Base-by-base conservation (phyloP, 64 coral and sea anemone species). In the Stylophora pistillata region DNA sequence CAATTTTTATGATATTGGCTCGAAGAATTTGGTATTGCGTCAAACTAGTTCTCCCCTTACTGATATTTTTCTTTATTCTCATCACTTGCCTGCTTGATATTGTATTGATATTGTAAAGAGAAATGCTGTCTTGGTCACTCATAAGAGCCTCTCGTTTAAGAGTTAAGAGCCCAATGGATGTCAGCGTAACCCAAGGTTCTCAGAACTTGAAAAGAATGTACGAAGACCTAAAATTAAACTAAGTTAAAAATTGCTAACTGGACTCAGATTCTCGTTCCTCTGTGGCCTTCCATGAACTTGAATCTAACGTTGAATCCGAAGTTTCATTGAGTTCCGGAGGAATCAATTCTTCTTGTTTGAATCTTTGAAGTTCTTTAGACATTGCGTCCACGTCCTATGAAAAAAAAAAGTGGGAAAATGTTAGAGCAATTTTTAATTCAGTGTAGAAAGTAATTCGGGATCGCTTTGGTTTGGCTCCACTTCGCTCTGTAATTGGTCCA, bases 331-430 rank as follows among this genome's bases (percentile, higher is more conserved):
- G 32, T 69, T 84, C 80, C 62, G 62, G 62, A 5, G 41, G 61
- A 70, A 20, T 53, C 1, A 28, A 20, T 74, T 87, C 85, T 53
- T 60, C 30, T 58, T 76, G 85, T 54, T 63, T 87, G 33, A 74
- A 7, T 11, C 16, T 87, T 28, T 87, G 54, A 21, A 87, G 16
- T 26, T 87, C 85, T 87, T 87, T 87, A 10, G 85, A 75, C 73
- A 87, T 74, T 20, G 55, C 56, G 53, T 87, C 85, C 3, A 87
- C 28, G 58, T 87, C 85, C 85, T 87, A 30, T 16, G 26, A 75
- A 73, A 7, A 23, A 26, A 21, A 21, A 34, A 68, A 16, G 9
- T 71, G 62, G 54, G 27, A 73, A 11, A 5, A 9, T 82, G 28
- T 56, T n/a, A n/a, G 25, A 7, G 15, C 25, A 30, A 17, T 61